These are phyloP conservation scores for Potamilus streckersoni DNA, from an alignment of 1,140 invertebrate species.

Conservation along the genomic window DNA sequence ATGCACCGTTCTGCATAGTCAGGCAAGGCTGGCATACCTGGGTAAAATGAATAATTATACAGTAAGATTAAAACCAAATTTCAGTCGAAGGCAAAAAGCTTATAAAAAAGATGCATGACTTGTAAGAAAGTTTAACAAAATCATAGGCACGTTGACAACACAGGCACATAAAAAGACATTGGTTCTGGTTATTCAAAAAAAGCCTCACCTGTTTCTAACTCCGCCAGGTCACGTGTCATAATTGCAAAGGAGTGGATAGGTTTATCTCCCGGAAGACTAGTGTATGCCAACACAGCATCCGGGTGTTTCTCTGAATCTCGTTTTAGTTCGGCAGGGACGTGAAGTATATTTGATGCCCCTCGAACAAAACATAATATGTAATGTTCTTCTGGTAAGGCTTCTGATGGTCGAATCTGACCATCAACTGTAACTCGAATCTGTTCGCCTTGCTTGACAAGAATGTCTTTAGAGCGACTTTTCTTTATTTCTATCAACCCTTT, in stretches of 20 bases:
- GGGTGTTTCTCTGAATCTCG: slow-evolving; percentile 42
- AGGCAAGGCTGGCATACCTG: too few relatives aligned
- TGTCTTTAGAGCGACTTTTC: slow-evolving; percentile 39
- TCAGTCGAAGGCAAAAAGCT: too few relatives aligned
- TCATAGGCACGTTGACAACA: too few relatives aligned
- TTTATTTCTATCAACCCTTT: slow-evolving; percentile 25
- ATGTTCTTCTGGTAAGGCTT: slow-evolving; percentile 23
- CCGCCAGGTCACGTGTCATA: slow-evolving; percentile 6
- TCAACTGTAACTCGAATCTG: slow-evolving; percentile 30
- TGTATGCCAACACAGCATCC: slow-evolving; percentile 35
- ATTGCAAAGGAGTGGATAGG: slow-evolving; percentile 35
- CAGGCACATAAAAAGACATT: too few relatives aligned
- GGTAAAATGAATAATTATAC: too few relatives aligned
- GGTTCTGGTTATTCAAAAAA: too few relatives aligned
- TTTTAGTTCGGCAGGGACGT: slow-evolving; percentile 39
- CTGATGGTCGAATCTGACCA: slow-evolving; percentile 37
- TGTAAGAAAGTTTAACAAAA: too few relatives aligned
- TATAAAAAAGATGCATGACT: too few relatives aligned
- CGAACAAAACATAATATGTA: slow-evolving; percentile 29
- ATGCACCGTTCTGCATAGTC: too few relatives aligned
- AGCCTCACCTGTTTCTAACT: too few relatives aligned
- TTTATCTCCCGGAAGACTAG: slow-evolving; percentile 12
- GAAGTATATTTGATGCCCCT: slow-evolving; percentile 35
- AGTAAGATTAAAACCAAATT: too few relatives aligned
- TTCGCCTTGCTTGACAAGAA: slow-evolving; percentile 31